Conservation (phyloP, 2,888 invertebrate species). For the Tinea trinotella region DNA sequence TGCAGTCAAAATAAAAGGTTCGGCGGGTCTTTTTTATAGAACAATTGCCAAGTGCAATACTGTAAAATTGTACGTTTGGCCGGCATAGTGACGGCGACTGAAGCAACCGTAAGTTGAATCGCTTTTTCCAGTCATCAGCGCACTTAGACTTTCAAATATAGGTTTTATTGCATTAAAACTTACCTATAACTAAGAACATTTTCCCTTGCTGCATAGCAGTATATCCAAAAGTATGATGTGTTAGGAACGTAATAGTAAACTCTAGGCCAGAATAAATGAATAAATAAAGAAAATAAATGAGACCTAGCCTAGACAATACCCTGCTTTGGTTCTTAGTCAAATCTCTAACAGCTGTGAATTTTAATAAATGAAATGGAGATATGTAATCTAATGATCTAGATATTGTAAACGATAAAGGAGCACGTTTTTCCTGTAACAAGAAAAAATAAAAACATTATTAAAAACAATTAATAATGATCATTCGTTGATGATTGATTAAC, state of each 20-base stretch:
- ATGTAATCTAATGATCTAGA: constrained; percentile 73
- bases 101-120: no score
- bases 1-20: background rate
- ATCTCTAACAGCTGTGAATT: constrained; percentile 79
- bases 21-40: no score
- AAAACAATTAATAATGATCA: constrained; percentile 25
- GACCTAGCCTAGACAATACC: constrained; percentile 78
- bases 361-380: constrained; percentile 58
- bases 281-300: constrained; percentile 90
- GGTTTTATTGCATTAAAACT: no score
- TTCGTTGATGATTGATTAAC: no score
- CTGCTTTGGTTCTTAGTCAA: constrained; percentile 74
- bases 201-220: constrained; percentile 97
- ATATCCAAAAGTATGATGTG: constrained; percentile 92
- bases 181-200: constrained; percentile 96
- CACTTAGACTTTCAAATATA: no score
- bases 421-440: constrained; percentile 76
- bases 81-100: no score
- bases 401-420: constrained; percentile 77
- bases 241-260: constrained; percentile 96
- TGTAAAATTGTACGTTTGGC: no score
- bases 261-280: constrained; percentile 97
- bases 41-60: no score
- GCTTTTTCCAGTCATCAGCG: no score
- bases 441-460: constrained; percentile 33